Evolutionary conservation across 2,113 vertebrate species (phyloP).

Genomic region (Cervus canadensis): DNA sequence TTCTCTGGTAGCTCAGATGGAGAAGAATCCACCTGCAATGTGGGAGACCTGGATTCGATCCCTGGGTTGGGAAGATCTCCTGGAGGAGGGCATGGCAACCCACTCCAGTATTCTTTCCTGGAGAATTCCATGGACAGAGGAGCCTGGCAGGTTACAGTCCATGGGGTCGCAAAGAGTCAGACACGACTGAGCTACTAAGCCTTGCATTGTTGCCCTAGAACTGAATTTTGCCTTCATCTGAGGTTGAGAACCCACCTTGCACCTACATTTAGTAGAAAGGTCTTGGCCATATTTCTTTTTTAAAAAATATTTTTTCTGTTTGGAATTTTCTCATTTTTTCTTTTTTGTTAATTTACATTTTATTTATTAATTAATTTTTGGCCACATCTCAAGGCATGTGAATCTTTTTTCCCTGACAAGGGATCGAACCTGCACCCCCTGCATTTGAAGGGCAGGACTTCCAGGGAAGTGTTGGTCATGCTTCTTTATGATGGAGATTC

Average conservation of each 20-base stretch:
- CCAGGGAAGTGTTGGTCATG: background rate
- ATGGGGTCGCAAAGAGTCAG: rapidly evolving
- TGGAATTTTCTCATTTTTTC: background rate
- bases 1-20: background rate
- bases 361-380: background rate
- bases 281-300: background rate
- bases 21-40: background rate
- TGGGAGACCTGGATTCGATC: rapidly evolving
- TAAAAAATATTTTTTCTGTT: background rate
- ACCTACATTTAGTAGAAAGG: background rate
- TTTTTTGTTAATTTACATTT: background rate
- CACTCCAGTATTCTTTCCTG: background rate
- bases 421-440: rapidly evolving
- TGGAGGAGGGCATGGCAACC: background rate
- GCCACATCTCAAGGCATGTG: background rate
- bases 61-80: background rate
- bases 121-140: background rate
- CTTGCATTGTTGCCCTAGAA: background rate
- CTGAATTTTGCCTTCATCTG: background rate
- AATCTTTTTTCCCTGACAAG: background rate
- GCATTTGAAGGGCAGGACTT: background rate
- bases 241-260: background rate
- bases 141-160: background rate
- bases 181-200: background rate
- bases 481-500: background rate